Base-by-base conservation (phyloP, 2,888 invertebrate species). In the Cataglyphis livida region DNA sequence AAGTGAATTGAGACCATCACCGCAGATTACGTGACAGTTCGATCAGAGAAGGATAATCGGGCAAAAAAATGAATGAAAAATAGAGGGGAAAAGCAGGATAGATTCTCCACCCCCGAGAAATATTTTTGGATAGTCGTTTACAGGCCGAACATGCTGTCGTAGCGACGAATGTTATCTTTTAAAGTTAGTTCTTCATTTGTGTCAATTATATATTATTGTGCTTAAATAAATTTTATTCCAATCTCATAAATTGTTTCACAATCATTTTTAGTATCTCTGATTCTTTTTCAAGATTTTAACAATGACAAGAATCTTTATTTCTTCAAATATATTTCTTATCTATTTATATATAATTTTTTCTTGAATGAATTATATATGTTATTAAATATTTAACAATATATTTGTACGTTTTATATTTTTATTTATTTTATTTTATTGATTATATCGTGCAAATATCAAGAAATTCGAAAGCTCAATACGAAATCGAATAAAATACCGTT, bases 1-100 rank as follows among this genome's bases (percentile, higher is more conserved):
- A 21, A 48, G 21, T 57, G n/a, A 82, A 71, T 62, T 15, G n/a
- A 76, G 76, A 57, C 57, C 78, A 61, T 59, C 78, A 79, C 78
- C 78, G 41, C 5, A 44, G n/a, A n/a, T 71, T 44, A 25, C 44
- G 15, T 48, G 44, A 51, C 51, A n/a, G 18, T 59, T 44, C 21
- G 25, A 70, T 59, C 28, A n/a, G 66, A 54, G 10, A 59, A 35
- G 71, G 35, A 57, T 54, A 54, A 41, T 54, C 12, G 44, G 64
- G 62, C 44, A 3, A 28, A 41, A 41, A 68, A 32, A 44, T 4
- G 21, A 32, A 25, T 28, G 25, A 12, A 35, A 9, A 61, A 28
- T 15, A 18, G 12, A 18, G 21, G 6, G 3, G 7, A 70, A 61
- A 25, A 76, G 59, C 35, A 9, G 71, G 71, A 71, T 79, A 61